phyloP scores from a whole-genome alignment of 2,113 vertebrate genomes.

The Hirundichthys speculiger region DNA sequence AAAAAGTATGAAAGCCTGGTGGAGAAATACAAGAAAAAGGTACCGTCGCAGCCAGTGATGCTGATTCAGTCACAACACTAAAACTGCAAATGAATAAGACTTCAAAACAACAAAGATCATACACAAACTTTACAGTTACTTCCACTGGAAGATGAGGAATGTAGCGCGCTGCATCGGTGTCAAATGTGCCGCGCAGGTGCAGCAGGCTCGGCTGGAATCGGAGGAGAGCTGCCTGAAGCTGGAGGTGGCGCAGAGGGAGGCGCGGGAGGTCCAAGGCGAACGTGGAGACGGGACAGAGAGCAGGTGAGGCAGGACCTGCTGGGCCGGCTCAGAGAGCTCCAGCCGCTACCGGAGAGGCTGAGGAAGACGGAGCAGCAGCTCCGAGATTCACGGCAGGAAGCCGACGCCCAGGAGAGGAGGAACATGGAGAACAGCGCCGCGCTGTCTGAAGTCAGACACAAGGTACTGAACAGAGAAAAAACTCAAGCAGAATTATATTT shows the following conservation, averaged over 20 bases:
- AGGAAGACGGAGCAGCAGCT: conserved; percentile 84
- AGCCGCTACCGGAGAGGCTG: conserved; percentile 85
- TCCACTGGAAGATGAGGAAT: too few species aligned
- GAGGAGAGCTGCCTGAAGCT: conserved; percentile 83
- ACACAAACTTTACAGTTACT: too few species aligned
- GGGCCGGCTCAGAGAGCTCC: conserved; percentile 83
- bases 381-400: conserved; percentile 83
- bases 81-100: too few species aligned
- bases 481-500: too few species aligned
- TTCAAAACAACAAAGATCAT: too few species aligned
- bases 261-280: conserved; percentile 75
- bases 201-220: conserved; percentile 84
- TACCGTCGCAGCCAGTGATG: neutral
- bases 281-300: conserved; percentile 83
- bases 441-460: conserved; percentile 86
- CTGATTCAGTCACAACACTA: too few species aligned
- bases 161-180: too few species aligned
- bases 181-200: conserved; percentile 70
- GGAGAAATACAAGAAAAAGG: conserved; percentile 91
- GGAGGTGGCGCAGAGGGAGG: conserved; percentile 81
- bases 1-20: conserved; percentile 86
- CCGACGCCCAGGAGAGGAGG: conserved; percentile 84
- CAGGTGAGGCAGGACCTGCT: conserved; percentile 83
- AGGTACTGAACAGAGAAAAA: conserved; percentile 73
- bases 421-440: conserved; percentile 80